phyloP scores from a whole-genome alignment of 2,888 invertebrate species.

The Mimas tiliae region DNA sequence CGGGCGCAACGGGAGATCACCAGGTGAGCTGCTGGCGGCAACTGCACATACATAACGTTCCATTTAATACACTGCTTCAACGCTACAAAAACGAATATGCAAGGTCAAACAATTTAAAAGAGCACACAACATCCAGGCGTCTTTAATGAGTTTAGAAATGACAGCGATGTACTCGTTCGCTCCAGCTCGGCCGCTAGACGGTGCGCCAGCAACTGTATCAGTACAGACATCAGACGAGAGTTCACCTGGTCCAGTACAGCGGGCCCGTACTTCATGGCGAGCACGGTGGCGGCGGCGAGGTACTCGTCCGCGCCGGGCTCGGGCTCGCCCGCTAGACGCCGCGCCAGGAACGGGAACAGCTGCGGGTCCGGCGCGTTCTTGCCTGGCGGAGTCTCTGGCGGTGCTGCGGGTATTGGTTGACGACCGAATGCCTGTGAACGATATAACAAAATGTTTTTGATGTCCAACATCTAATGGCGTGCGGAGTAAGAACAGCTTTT shows the following conservation, averaged over 20 bases:
- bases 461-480: no score
- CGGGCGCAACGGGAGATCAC: slow-evolving; percentile 95
- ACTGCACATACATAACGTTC: slow-evolving; percentile 43
- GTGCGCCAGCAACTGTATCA: no score
- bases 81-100: neutral
- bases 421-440: slow-evolving; percentile 91
- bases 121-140: no score
- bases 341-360: slow-evolving; percentile 93
- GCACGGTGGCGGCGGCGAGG: slow-evolving; percentile 93
- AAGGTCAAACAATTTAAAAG: no score
- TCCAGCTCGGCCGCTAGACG: no score
- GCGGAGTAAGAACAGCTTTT: no score
- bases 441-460: neutral
- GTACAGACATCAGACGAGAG: neutral
- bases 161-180: neutral
- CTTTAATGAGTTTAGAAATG: no score
- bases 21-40: slow-evolving; percentile 78
- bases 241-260: slow-evolving; percentile 83
- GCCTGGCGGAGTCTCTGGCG: slow-evolving; percentile 49
- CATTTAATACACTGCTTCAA: neutral
- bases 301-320: slow-evolving; percentile 88
- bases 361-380: slow-evolving; percentile 88
- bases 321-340: slow-evolving; percentile 82
- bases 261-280: slow-evolving; percentile 94
- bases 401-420: slow-evolving; percentile 89